phyloP scores from a whole-genome alignment of 1,140 invertebrate genomes.

The Cotesia glomerata region DNA sequence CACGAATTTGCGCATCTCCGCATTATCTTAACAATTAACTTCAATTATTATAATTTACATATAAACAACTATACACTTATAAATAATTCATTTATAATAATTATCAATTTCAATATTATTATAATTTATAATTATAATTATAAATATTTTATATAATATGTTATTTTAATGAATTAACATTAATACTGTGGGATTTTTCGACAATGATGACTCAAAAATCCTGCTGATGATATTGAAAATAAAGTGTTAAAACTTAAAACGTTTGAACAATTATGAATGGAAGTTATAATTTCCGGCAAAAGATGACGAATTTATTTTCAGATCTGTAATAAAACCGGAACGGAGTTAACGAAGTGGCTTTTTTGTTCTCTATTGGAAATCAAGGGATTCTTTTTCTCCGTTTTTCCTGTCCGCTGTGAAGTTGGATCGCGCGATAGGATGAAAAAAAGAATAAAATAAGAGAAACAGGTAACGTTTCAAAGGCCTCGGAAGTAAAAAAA shows the following conservation, averaged over 20 bases:
- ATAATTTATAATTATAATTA: conserved; percentile 2
- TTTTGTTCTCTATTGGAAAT: not conserved
- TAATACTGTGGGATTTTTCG: not conserved
- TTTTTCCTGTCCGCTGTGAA: not conserved
- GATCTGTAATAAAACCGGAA: not conserved
- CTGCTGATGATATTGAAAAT: too few species aligned
- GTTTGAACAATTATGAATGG: too few species aligned
- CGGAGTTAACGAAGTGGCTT: not conserved
- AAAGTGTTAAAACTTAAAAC: too few species aligned
- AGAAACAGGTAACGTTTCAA: conserved; percentile 1
- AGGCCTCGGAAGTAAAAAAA: not conserved
- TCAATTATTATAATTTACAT: conserved; percentile 23
- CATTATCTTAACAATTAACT: conserved; percentile 10
- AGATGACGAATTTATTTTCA: not conserved
- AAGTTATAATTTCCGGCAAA: not conserved
- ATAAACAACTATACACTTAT: conserved; percentile 34
- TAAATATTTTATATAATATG: not conserved
- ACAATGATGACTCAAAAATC: not conserved
- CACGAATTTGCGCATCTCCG: too few species aligned
- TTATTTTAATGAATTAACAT: too few species aligned
- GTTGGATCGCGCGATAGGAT: not conserved
- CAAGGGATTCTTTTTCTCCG: too few species aligned
- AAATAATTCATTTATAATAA: conserved; percentile 4
- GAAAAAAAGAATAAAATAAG: not conserved
- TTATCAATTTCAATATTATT: not conserved